Conservation (phyloP, 2,888 invertebrate genomes). For the Subacronicta megacephala region DNA sequence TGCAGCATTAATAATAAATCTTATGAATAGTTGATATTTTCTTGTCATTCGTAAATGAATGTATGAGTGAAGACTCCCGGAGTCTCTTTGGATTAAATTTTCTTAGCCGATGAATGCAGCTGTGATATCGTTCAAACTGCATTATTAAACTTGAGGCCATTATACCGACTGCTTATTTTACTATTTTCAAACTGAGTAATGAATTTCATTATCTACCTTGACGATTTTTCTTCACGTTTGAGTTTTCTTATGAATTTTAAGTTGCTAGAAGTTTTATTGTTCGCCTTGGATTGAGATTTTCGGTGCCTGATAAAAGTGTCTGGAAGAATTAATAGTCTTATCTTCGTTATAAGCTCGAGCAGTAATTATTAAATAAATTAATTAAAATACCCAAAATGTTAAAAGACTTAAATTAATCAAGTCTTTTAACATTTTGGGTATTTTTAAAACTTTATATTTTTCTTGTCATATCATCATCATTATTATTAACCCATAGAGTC, state of each 20-base stretch:
- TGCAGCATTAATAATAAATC: no score
- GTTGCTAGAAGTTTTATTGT: conserved; percentile 14
- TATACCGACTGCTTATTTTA: conserved; percentile 25
- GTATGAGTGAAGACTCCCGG: conserved; percentile 54
- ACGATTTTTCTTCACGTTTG: conserved; percentile 17
- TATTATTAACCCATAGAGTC: no score
- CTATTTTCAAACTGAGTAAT: conserved; percentile 39
- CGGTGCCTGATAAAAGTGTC: neutral
- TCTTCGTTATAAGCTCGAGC: no score
- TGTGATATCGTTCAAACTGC: conserved; percentile 62
- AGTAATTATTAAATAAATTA: no score
- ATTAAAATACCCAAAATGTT: no score
- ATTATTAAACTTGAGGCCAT: conserved; percentile 41
- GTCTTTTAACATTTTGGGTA: no score
- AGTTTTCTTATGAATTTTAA: conserved; percentile 22
- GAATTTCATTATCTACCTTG: conserved; percentile 38
- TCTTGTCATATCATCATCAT: no score
- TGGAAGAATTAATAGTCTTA: conserved; percentile 3
- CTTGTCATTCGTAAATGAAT: conserved; percentile 37
- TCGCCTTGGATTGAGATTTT: neutral
- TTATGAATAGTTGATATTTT: neutral
- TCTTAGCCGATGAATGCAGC: conserved; percentile 69
- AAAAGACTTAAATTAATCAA: no score
- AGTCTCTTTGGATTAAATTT: conserved; percentile 71
- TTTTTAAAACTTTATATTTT: no score